These are phyloP conservation scores for Neolamprologus sp. DNA, from an alignment of 2,113 vertebrate species.

Conservation along the genomic window DNA sequence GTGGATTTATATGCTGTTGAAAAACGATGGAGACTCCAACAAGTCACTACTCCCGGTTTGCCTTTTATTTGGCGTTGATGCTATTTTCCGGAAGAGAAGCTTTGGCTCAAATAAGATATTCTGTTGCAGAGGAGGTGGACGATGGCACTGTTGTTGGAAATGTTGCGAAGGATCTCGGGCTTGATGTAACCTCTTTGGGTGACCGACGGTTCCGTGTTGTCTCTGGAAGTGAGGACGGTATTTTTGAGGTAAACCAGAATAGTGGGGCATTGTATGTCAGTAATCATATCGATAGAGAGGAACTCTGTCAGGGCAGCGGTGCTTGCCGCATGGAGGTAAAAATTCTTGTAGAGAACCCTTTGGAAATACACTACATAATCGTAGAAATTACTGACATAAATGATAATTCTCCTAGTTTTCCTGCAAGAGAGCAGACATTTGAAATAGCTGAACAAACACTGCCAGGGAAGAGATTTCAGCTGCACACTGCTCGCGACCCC, in stretches of 20 bases:
- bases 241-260: conserved; percentile 58
- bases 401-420: conserved; percentile 55
- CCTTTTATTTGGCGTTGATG: not conserved
- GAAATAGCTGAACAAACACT: conserved; percentile 45
- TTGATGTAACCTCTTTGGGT: conserved; percentile 26
- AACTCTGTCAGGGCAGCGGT: conserved; percentile 33
- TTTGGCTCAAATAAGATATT: conserved; percentile 53
- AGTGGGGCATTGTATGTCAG: conserved; percentile 64
- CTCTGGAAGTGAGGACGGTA: conserved; percentile 16
- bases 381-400: conserved; percentile 64
- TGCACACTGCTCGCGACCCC: conserved; percentile 45
- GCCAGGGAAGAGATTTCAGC: conserved; percentile 44
- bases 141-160: conserved; percentile 51
- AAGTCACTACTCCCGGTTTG: not conserved
- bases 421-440: conserved; percentile 29
- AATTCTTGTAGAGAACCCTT: conserved; percentile 58
- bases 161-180: conserved; percentile 64
- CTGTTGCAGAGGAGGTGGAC: conserved; percentile 57
- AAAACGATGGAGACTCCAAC: not conserved
- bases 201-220: conserved; percentile 60
- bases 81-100: not conserved
- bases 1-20: not conserved
- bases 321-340: conserved; percentile 54
- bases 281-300: conserved; percentile 58
- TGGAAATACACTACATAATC: conserved; percentile 58